Conservation (phyloP, 2,797 vertebrate species). For the Xenopus petersii region DNA sequence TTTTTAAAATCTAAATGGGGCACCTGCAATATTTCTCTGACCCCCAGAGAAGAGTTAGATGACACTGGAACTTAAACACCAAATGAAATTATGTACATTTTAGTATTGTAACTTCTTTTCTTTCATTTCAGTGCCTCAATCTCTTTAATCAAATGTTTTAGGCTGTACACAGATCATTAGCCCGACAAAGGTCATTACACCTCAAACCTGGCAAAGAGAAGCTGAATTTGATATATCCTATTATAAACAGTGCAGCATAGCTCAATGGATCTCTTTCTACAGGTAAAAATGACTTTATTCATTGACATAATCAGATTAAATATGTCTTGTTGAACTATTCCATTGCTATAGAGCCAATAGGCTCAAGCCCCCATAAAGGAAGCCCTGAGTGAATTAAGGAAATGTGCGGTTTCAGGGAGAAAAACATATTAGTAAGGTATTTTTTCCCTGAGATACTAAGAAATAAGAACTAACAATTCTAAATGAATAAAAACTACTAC, state of each 20-base stretch:
- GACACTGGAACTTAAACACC: too few relatives aligned
- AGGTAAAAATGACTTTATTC: slow-evolving; percentile 4
- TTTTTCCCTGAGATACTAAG: too few relatives aligned
- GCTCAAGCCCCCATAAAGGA: too few relatives aligned
- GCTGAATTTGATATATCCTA: slow-evolving; percentile 16
- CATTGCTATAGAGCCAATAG: not conserved
- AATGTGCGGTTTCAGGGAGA: not conserved
- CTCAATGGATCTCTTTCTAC: not conserved
- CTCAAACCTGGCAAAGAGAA: slow-evolving; percentile 12
- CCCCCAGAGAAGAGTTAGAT: too few relatives aligned
- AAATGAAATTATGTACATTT: too few relatives aligned
- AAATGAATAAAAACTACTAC: too few relatives aligned
- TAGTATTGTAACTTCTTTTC: too few relatives aligned
- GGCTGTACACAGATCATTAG: slow-evolving; percentile 15
- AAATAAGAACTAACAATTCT: too few relatives aligned
- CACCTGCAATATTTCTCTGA: too few relatives aligned
- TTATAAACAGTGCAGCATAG: not conserved
- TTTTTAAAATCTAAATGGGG: too few relatives aligned
- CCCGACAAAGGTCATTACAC: slow-evolving; percentile 15
- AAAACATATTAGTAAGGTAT: not conserved
- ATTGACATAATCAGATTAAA: slow-evolving; percentile 2
- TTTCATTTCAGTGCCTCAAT: slow-evolving; percentile 6
- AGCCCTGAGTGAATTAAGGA: too few relatives aligned
- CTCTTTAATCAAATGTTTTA: slow-evolving; percentile 13
- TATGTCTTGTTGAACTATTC: not conserved